These are phyloP conservation scores for Crax fasciolata DNA, from an alignment of 2,797 vertebrate genomes.

Conservation along the genomic window DNA sequence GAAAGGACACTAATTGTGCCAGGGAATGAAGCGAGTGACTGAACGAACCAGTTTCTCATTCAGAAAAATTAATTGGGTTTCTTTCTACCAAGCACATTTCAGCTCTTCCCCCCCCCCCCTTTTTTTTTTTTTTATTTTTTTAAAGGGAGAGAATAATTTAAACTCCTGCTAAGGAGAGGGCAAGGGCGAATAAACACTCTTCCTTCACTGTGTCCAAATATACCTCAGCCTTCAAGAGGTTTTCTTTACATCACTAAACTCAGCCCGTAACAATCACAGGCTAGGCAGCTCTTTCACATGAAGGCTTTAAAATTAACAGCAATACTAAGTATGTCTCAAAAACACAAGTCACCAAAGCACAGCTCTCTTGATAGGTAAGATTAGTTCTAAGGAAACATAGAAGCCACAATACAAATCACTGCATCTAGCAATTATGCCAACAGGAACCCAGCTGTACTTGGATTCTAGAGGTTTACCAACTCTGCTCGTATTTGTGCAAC, in stretches of 20 bases:
- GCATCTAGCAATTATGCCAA: not conserved
- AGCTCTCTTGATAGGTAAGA: not conserved
- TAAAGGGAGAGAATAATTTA: not conserved
- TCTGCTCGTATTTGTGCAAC: not conserved
- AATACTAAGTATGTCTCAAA: not conserved
- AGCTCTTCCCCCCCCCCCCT: not conserved
- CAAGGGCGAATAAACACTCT: not conserved
- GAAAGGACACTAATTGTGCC: not conserved
- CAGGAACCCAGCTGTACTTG: not conserved
- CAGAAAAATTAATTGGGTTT: not conserved
- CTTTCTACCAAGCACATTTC: not conserved
- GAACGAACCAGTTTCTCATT: not conserved
- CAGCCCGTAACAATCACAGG: not conserved
- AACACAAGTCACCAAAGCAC: not conserved
- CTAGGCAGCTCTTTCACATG: not conserved
- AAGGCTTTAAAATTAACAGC: not conserved
- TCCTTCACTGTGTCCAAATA: not conserved
- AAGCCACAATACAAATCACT: not conserved
- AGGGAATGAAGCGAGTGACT: not conserved
- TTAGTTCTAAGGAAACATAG: not conserved
- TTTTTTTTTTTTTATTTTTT: not conserved
- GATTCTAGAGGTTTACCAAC: not conserved
- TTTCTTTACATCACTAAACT: not conserved
- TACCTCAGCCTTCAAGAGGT: not conserved
- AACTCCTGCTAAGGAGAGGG: not conserved